These are phyloP conservation scores for Halcyon chelicuti DNA, from an alignment of 2,797 vertebrate genomes.

Conservation along the genomic window DNA sequence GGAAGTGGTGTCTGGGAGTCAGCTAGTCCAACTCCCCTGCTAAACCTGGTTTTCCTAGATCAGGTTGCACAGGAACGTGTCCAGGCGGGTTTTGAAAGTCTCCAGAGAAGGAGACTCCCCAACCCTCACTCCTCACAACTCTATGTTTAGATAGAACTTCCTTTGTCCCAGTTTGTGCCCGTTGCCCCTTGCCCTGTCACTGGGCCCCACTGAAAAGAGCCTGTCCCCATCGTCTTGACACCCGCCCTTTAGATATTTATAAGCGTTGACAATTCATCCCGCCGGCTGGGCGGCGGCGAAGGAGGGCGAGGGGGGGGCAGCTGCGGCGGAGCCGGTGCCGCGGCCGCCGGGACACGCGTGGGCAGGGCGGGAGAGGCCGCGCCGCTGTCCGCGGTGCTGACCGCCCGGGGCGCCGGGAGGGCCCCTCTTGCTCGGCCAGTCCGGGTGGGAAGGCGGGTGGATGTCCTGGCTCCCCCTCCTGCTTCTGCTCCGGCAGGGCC, in stretches of 20 bases:
- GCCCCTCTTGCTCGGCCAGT: rapidly evolving
- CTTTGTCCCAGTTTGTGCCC: background rate
- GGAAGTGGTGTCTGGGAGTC: background rate
- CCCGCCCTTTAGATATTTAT: background rate
- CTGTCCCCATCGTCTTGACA: background rate
- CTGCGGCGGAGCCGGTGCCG: too few relatives aligned
- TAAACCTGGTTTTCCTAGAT: background rate
- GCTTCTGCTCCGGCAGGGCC: background rate
- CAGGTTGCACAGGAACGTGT: too few relatives aligned
- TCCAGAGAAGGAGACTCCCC: background rate
- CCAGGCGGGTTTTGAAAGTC: background rate
- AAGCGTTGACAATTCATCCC: too few relatives aligned
- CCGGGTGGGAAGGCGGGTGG: rapidly evolving
- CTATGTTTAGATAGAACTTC: background rate
- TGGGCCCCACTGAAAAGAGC: background rate
- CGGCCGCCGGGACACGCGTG: background rate
- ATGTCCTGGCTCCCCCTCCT: background rate
- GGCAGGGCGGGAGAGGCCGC: background rate
- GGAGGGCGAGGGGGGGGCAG: too few relatives aligned
- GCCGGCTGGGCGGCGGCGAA: too few relatives aligned
- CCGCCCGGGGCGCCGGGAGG: too few relatives aligned
- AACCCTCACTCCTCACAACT: too few relatives aligned
- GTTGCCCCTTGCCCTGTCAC: background rate
- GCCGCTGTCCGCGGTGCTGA: background rate
- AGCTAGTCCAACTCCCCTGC: background rate